Conservation (phyloP, 2,797 vertebrate species). For the Rhadinocentrus ornatus region DNA sequence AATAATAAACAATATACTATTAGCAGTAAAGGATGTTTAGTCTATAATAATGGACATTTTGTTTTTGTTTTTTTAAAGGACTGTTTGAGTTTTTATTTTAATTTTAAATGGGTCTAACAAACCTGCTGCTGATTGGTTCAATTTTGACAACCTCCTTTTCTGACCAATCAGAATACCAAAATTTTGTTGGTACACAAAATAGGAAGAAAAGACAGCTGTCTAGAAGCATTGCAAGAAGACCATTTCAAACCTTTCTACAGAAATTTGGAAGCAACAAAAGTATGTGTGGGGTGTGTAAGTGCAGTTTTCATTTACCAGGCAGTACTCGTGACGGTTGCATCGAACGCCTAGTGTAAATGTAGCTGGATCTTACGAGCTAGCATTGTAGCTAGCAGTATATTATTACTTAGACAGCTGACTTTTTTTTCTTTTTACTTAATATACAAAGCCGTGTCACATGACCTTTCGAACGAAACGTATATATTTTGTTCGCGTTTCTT, state of each 20-base stretch:
- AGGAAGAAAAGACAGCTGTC: conserved; percentile 50
- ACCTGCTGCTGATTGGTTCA: conserved; percentile 63
- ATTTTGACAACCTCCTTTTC: conserved; percentile 28
- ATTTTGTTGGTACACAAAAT: conserved; percentile 39
- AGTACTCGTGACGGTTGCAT: neutral
- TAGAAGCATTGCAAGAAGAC: conserved; percentile 54
- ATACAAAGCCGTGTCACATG: neutral
- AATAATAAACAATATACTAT: neutral
- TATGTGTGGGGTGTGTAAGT: conserved; percentile 22
- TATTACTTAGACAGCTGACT: conserved; percentile 33
- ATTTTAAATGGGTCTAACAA: conserved; percentile 51
- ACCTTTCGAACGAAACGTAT: fast-evolving
- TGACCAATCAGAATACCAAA: conserved; percentile 67
- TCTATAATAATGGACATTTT: neutral
- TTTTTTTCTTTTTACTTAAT: conserved; percentile 9
- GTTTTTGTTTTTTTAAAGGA: neutral
- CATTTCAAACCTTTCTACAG: conserved; percentile 11
- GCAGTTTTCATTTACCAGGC: neutral
- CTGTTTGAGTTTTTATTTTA: neutral
- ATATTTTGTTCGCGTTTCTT: neutral
- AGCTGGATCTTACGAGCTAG: conserved; percentile 42
- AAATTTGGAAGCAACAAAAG: conserved; percentile 13
- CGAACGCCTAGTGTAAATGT: neutral
- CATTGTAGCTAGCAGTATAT: conserved; percentile 46
- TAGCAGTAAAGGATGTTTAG: neutral